Evolutionary conservation across 2,888 invertebrate species (phyloP).

Genomic region (Sclerodermus sp.): DNA sequence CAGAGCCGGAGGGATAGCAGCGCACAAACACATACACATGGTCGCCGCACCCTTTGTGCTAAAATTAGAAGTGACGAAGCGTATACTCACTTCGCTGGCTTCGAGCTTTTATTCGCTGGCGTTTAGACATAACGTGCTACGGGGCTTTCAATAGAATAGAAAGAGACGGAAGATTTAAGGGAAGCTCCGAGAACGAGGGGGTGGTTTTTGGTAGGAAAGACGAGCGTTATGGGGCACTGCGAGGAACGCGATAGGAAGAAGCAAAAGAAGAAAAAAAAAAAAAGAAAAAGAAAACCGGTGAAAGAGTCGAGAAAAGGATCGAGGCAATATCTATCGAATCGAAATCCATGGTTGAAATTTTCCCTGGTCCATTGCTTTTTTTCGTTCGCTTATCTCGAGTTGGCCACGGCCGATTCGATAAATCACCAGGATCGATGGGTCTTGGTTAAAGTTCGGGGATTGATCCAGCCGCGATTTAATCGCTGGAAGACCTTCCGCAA

Average conservation of each 20-base stretch:
- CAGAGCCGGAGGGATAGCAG: not conserved
- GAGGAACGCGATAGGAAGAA: too few relatives aligned
- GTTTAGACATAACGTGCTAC: constrained; percentile 36
- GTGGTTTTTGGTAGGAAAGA: not conserved
- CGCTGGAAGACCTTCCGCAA: too few relatives aligned
- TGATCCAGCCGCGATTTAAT: too few relatives aligned
- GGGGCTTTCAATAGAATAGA: constrained; percentile 28
- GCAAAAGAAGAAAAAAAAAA: not conserved
- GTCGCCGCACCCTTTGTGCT: constrained; percentile 50
- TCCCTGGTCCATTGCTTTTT: too few relatives aligned
- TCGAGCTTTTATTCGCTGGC: constrained; percentile 40
- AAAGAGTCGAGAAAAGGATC: not conserved
- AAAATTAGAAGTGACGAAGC: constrained; percentile 53
- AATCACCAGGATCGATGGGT: too few relatives aligned
- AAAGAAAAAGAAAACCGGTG: constrained; percentile 1
- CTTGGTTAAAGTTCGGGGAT: too few relatives aligned
- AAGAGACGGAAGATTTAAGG: not conserved
- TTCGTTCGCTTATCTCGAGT: too few relatives aligned
- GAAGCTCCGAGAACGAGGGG: not conserved
- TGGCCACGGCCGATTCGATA: too few relatives aligned
- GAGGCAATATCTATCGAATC: too few relatives aligned
- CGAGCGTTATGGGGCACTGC: too few relatives aligned
- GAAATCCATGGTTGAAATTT: too few relatives aligned
- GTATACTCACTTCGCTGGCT: constrained; percentile 45
- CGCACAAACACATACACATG: constrained; percentile 11